These are phyloP conservation scores for Atrina japonica DNA, from an alignment of 2,888 invertebrate species.

Conservation along the genomic window DNA sequence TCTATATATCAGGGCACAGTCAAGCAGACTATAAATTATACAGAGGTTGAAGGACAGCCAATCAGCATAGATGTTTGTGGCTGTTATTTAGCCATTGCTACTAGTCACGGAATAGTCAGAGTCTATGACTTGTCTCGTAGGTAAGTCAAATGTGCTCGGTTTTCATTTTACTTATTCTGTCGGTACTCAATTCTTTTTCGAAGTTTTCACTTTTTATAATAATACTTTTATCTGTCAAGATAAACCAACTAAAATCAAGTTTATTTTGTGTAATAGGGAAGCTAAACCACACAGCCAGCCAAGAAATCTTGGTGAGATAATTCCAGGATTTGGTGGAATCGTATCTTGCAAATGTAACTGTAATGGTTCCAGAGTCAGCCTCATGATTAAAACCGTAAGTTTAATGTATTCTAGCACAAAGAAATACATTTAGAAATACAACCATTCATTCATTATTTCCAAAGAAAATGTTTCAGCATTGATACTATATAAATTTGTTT, in stretches of 20 bases:
- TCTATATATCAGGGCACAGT: constrained; percentile 83
- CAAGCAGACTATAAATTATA: constrained; percentile 84
- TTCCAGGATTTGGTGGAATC: constrained; percentile 94
- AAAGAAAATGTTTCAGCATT: too few relatives aligned
- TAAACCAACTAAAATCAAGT: too few relatives aligned
- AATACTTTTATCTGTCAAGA: too few relatives aligned
- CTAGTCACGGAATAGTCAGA: constrained; percentile 93
- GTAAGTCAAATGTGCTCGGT: constrained; percentile 70
- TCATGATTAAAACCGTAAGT: constrained; percentile 89
- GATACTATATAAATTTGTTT: too few relatives aligned
- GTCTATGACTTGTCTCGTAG: constrained; percentile 94
- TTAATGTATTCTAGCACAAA: too few relatives aligned
- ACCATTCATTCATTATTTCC: too few relatives aligned
- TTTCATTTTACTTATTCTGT: background rate
- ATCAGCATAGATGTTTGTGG: constrained; percentile 92
- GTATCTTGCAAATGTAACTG: constrained; percentile 92
- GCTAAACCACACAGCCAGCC: constrained; percentile 90
- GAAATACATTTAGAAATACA: too few relatives aligned
- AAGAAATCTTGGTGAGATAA: constrained; percentile 90
- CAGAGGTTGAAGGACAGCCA: constrained; percentile 89
- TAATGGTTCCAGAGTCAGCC: constrained; percentile 90
- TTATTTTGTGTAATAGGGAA: constrained; percentile 84
- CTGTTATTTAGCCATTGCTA: constrained; percentile 91
- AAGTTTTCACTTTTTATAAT: too few relatives aligned
- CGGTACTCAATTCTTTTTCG: background rate